These are phyloP conservation scores for Acipenser ruthenus DNA, from an alignment of 2,797 vertebrate genomes.

Conservation along the genomic window DNA sequence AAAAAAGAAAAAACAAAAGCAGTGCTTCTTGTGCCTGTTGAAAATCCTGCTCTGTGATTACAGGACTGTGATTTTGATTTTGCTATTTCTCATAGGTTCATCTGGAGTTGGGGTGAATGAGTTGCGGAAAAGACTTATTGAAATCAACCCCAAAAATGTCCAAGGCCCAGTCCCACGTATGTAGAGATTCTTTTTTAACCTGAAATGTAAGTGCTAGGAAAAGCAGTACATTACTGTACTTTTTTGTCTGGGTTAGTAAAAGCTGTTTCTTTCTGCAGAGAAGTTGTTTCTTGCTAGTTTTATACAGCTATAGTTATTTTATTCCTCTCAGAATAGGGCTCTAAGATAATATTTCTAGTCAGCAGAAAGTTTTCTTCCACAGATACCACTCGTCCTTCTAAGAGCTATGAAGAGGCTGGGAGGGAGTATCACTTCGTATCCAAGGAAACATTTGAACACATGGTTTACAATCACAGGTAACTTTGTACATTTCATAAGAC, in stretches of 20 bases:
- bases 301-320: too few relatives aligned
- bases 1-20: not conserved
- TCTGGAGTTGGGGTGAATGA: constrained; percentile 90
- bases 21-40: not conserved
- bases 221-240: too few relatives aligned
- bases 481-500: too few relatives aligned
- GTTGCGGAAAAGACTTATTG: constrained; percentile 75
- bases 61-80: too few relatives aligned
- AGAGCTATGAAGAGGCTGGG: constrained; percentile 78
- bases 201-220: too few relatives aligned
- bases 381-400: constrained; percentile 84
- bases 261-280: too few relatives aligned
- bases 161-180: constrained; percentile 79
- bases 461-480: constrained; percentile 80
- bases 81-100: constrained; percentile 56
- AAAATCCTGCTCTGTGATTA: too few relatives aligned
- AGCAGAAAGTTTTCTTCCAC: constrained; percentile 12
- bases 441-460: constrained; percentile 80
- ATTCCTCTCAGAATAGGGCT: too few relatives aligned
- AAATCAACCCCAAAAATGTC: constrained; percentile 68
- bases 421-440: constrained; percentile 87
- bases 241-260: too few relatives aligned
- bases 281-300: too few relatives aligned
- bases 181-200: constrained; percentile 28
- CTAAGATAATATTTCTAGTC: too few relatives aligned